A percentile compares a stretch with the other conserved stretches of the same genome.
phyloP scores from a whole-genome alignment of 2,797 vertebrate species.

The Buceros bicornis region DNA sequence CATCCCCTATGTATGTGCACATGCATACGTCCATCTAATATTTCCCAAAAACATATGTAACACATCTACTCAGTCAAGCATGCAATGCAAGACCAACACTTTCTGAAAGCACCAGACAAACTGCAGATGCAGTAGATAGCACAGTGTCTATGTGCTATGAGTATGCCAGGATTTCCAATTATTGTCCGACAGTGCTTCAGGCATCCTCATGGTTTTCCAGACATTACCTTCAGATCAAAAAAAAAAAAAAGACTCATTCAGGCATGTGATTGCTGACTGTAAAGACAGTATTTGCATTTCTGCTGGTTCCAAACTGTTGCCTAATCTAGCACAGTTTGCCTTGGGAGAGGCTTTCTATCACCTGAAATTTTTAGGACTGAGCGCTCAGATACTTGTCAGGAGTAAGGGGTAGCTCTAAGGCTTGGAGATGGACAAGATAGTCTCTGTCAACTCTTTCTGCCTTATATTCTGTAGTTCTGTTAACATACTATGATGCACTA shows the following conservation, averaged over 20 bases:
- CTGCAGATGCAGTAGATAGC: background rate
- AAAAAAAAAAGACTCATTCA: background rate
- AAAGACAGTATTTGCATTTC: background rate
- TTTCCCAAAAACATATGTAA: background rate
- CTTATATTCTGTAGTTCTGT: background rate
- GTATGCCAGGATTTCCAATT: background rate
- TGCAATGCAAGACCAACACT: background rate
- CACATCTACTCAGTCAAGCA: background rate
- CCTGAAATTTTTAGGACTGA: background rate
- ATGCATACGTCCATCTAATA: background rate
- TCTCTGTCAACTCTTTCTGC: background rate
- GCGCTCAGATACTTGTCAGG: background rate
- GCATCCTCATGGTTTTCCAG: background rate
- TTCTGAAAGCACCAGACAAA: background rate
- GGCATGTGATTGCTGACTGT: background rate
- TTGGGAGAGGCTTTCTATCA: background rate
- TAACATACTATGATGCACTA: background rate
- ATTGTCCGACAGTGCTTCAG: background rate
- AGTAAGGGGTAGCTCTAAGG: background rate
- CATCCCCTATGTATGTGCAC: rapidly evolving
- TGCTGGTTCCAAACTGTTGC: background rate
- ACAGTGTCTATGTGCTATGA: background rate
- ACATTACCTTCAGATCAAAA: background rate
- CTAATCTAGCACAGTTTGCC: background rate
- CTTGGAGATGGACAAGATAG: background rate